These are phyloP conservation scores for Plutomurus gul DNA, from an alignment of 1,140 invertebrate species.

Conservation along the genomic window DNA sequence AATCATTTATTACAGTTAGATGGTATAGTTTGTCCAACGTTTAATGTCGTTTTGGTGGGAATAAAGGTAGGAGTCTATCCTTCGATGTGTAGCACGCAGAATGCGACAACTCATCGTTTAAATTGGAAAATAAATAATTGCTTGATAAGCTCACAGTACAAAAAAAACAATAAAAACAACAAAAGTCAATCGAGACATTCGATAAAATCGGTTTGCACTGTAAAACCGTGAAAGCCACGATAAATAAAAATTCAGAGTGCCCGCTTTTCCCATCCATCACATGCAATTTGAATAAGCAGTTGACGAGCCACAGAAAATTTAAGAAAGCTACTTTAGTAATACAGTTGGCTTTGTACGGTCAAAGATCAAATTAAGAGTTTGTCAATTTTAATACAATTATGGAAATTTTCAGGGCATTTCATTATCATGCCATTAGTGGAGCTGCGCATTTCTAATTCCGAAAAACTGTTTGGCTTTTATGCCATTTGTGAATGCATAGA, in stretches of 20 bases:
- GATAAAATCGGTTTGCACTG: neutral
- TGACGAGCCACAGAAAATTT: neutral
- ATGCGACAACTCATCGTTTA: neutral
- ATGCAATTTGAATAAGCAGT: neutral
- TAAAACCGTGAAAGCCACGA: neutral
- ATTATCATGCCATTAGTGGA: neutral
- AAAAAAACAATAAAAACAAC: neutral
- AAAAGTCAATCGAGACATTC: neutral
- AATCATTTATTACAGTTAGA: too few relatives aligned
- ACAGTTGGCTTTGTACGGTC: neutral
- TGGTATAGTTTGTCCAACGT: neutral
- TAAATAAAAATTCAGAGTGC: slow-evolving; percentile 18
- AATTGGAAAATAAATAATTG: slow-evolving; percentile 23
- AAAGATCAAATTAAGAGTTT: slow-evolving; percentile 5
- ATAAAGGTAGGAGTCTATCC: neutral
- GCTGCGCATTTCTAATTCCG: too few relatives aligned
- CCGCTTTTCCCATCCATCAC: neutral
- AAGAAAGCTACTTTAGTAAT: neutral
- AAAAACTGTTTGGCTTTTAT: too few relatives aligned
- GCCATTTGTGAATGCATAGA: neutral
- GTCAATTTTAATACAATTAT: neutral
- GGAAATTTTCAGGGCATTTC: neutral
- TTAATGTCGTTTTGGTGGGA: neutral
- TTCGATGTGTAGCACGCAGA: too few relatives aligned
- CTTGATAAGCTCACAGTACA: neutral